Percentiles rank a stretch among this genome's conserved stretches.
Conservation (phyloP, 2,797 vertebrate genomes). For the Sebastes trivittatus region DNA sequence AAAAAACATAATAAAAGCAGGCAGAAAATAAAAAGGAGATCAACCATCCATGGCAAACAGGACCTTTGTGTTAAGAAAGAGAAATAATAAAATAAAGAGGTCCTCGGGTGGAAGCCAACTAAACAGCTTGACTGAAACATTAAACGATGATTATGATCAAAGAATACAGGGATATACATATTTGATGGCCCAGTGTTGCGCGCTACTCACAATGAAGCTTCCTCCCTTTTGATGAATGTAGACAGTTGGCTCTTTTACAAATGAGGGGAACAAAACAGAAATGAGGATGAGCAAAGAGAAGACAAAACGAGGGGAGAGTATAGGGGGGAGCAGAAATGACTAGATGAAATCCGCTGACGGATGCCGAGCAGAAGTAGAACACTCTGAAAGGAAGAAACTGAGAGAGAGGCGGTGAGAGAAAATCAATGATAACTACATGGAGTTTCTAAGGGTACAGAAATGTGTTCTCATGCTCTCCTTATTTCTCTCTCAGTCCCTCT, state of each 20-base stretch:
- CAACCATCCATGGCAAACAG: slow-evolving; percentile 36
- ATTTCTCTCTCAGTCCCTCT: background rate
- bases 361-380: slow-evolving; percentile 26
- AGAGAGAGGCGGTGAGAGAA: slow-evolving; percentile 1
- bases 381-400: slow-evolving; percentile 1
- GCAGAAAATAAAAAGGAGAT: slow-evolving; percentile 36
- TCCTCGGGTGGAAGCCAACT: slow-evolving; percentile 40
- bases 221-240: slow-evolving; percentile 48
- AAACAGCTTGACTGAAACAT: slow-evolving; percentile 54
- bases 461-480: slow-evolving; percentile 28
- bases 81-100: slow-evolving; percentile 39
- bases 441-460: slow-evolving; percentile 41
- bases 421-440: slow-evolving; percentile 38
- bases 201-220: slow-evolving; percentile 8
- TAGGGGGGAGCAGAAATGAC: slow-evolving; percentile 1
- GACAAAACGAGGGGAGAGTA: slow-evolving; percentile 34
- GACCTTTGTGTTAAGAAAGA: slow-evolving; percentile 15
- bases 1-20: slow-evolving; percentile 25
- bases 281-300: slow-evolving; percentile 37
- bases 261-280: slow-evolving; percentile 49
- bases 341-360: slow-evolving; percentile 15
- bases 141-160: slow-evolving; percentile 62
- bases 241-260: slow-evolving; percentile 62
- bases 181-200: slow-evolving; percentile 57
- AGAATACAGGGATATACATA: slow-evolving; percentile 67